Evolutionary conservation across 2,113 vertebrate genomes (phyloP).

Genomic region (Abramis brama): DNA sequence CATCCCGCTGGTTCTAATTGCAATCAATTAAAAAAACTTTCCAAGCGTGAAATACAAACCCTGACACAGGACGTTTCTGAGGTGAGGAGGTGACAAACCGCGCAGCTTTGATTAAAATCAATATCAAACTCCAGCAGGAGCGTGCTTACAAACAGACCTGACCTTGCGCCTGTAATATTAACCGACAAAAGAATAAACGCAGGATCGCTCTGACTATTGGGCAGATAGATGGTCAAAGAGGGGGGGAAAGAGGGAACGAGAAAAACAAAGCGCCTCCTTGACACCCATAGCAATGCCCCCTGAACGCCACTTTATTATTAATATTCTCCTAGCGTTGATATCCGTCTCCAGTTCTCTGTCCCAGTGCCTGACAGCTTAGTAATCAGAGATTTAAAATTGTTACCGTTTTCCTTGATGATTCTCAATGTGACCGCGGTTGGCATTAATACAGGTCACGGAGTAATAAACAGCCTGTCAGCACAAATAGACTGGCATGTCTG

Average conservation of each 20-base stretch:
- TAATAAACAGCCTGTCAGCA: slow-evolving; percentile 68
- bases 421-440: slow-evolving; percentile 63
- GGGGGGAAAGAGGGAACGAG: background rate
- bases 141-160: slow-evolving; percentile 36
- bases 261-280: slow-evolving; percentile 33
- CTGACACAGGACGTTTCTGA: slow-evolving; percentile 38
- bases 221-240: background rate
- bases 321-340: slow-evolving; percentile 71
- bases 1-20: slow-evolving; percentile 45
- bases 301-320: slow-evolving; percentile 69
- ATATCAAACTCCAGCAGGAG: slow-evolving; percentile 38
- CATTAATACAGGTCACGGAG: slow-evolving; percentile 61
- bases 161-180: slow-evolving; percentile 50
- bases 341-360: slow-evolving; percentile 63
- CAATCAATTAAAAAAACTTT: slow-evolving; percentile 55
- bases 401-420: slow-evolving; percentile 66
- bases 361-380: slow-evolving; percentile 57
- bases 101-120: slow-evolving; percentile 54
- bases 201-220: background rate
- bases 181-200: background rate
- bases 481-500: slow-evolving; percentile 60
- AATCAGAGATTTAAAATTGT: slow-evolving; percentile 66
- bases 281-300: slow-evolving; percentile 58
- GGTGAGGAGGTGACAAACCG: slow-evolving; percentile 16
- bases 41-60: slow-evolving; percentile 47